Base-by-base conservation (phyloP, 1,140 invertebrate genomes). In the Rhysida immarginata region DNA sequence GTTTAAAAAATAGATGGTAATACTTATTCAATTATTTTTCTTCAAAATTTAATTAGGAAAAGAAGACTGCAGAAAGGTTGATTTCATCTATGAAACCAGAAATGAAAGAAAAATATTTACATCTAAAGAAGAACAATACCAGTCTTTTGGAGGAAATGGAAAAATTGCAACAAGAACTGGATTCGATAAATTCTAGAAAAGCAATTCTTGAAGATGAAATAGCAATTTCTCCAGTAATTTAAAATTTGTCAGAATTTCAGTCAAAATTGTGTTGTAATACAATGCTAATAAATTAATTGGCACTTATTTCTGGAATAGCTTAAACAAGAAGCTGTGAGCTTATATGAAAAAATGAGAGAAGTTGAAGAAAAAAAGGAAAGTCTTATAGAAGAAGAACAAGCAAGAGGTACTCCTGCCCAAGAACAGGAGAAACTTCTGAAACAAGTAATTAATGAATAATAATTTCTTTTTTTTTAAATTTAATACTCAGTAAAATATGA, bases 321-420 rank as follows among this genome's bases (percentile, higher is more conserved):
- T 20, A 87, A 86, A 68, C 78, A 83, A 57, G 82, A 87, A 68
- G 79, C 84, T 14, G 76, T 85, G 3, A 77, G 80, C 45, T 64
- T 88, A 52, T 78, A 83, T 62, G 73, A 80, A 23, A 81, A 83
- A 64, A 70, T 87, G 13, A 73, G 78, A 60, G 79, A 83, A 55
- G 68, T 79, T 25, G 80, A 85, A 66, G 73, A 77, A 52, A 85
- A 83, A 64, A 72, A 78, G 26, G 75, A 82, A 55, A 75, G 74
- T 50, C 65, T 88, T 26, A 68, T 78, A 53, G 77, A 82, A 59
- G 84, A 87, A 67, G 78, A 83, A 44, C 77, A 77, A 52, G 79
- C 77, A 50, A 77, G 78, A 50, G 71, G 82, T 1, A 80, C 82
- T 45, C 85, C 85, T 0, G 82, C 82, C 59, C 80, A 86, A 61